Evolutionary conservation across 2,797 vertebrate species (phyloP), one percentile per base, ranked within the genome.

Genomic region (Sebastes itinus): DNA sequence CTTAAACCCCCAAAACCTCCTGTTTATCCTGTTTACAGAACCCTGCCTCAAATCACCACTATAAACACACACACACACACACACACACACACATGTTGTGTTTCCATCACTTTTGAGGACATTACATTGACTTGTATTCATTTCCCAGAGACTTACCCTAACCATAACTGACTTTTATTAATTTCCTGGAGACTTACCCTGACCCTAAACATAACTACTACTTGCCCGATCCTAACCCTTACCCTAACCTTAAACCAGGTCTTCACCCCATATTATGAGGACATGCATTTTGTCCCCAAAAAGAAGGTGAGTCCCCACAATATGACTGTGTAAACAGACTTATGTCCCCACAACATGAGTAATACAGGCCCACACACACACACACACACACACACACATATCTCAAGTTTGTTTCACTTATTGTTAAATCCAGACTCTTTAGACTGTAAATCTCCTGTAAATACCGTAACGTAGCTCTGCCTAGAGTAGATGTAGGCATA

Each of bases 21-120:
- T 67, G 61, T 90, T 84, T 77, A 87, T 81, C 77, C 82, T 86
- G 78, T 90, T 91, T 74, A 81, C 71, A 81, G 75, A 88, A 59
- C 76, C 70, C 72, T 12, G 64, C 76, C 75, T 65, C 65, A 79
- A 22, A 63, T 65, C 68, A 65, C 62, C 52, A 22, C 52, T 68
- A 78, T 46, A 69, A 72, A 79, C 27, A 75, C 66, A 75, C 46
- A 70, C 14, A 66, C 62, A 32, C 30, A 30, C 28, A 28, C 27
- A 27, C 28, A 28, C 20, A 27, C 16, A 30, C 60, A 59, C n/a
- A 27, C 35, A 22, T 32, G 14, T 18, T 46, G 16, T 46, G 0
- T 46, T 46, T 7, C 74, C 73, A 66, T 25, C 13, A 35, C 59
- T n/a, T 46, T 46, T 16, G 16, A 46, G 42, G 42, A 46, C 42